Conservation (phyloP, 2,113 vertebrate genomes). For the Pholis gunnellus region DNA sequence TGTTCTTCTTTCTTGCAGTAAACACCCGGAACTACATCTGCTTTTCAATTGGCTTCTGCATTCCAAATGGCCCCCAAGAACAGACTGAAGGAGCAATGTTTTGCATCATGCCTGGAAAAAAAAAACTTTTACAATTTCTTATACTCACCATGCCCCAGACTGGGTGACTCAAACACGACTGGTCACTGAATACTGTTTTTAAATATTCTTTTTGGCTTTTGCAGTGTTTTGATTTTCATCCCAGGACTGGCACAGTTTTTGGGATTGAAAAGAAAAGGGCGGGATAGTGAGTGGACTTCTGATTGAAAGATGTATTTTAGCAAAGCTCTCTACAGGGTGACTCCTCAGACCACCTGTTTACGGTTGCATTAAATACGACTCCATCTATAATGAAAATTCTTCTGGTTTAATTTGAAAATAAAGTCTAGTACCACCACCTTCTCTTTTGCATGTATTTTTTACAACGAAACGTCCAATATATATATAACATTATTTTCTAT, state of each 20-base stretch:
- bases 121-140: slow-evolving; percentile 56
- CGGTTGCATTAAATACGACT: slow-evolving; percentile 46
- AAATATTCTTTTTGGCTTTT: slow-evolving; percentile 42
- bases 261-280: slow-evolving; percentile 23
- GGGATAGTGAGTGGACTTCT: slow-evolving; percentile 28
- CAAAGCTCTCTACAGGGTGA: slow-evolving; percentile 29
- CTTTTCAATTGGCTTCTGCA: slow-evolving; percentile 66
- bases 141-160: slow-evolving; percentile 34
- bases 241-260: slow-evolving; percentile 28
- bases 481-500: not conserved
- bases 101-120: slow-evolving; percentile 64
- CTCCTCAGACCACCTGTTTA: slow-evolving; percentile 50
- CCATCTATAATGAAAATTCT: slow-evolving; percentile 47
- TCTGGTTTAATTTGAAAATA: slow-evolving; percentile 68
- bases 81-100: slow-evolving; percentile 54
- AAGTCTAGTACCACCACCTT: slow-evolving; percentile 52
- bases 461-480: not conserved
- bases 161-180: slow-evolving; percentile 33
- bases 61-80: slow-evolving; percentile 50
- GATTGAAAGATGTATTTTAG: slow-evolving; percentile 44
- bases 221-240: slow-evolving; percentile 36
- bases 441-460: not conserved
- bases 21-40: slow-evolving; percentile 58
- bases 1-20: slow-evolving; percentile 63
- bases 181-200: slow-evolving; percentile 56